A percentile compares a stretch with the other conserved stretches of the same genome.
Evolutionary conservation across 2,888 invertebrate species (phyloP).

Genomic region (Brassicogethes aeneus): DNA sequence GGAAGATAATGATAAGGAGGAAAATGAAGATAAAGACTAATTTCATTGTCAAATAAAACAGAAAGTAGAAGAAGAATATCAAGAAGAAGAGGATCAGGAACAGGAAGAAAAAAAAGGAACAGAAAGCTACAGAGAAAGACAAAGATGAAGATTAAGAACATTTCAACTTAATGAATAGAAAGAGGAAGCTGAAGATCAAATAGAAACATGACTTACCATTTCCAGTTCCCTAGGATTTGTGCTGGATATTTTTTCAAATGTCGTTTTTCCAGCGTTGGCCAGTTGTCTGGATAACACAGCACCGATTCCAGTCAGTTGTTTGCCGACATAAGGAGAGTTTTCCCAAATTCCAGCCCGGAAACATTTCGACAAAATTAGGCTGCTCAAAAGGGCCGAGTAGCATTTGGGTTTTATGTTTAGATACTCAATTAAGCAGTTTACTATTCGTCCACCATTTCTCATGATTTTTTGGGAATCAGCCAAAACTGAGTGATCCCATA

Average conservation of each 20-base stretch:
- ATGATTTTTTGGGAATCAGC: conserved; percentile 64
- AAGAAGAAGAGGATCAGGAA: no score
- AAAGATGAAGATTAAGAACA: no score
- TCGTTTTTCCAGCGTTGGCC: conserved; percentile 56
- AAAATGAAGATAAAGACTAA: no score
- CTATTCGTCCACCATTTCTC: conserved; percentile 55
- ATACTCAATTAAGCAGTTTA: conserved; percentile 56
- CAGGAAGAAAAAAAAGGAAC: no score
- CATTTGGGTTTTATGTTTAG: conserved; percentile 39
- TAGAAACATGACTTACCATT: conserved; percentile 44
- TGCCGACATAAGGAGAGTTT: conserved; percentile 57
- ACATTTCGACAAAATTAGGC: conserved; percentile 58
- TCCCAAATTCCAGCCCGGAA: conserved; percentile 64
- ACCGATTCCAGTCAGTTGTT: conserved; percentile 65
- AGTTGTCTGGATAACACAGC: conserved; percentile 53
- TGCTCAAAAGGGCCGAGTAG: conserved; percentile 49
- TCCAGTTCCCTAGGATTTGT: conserved; percentile 67
- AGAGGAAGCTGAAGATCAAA: no score
- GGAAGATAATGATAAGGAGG: no score
- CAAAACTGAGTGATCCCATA: conserved; percentile 57
- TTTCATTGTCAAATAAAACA: no score
- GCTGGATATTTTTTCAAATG: conserved; percentile 53
- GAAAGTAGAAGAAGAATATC: no score
- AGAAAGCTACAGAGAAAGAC: no score
- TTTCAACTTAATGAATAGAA: no score